A percentile compares a stretch with the other conserved stretches of the same genome.
These are phyloP conservation scores for Callimorpha dominula DNA, from an alignment of 2,888 invertebrate species.

Conservation along the genomic window DNA sequence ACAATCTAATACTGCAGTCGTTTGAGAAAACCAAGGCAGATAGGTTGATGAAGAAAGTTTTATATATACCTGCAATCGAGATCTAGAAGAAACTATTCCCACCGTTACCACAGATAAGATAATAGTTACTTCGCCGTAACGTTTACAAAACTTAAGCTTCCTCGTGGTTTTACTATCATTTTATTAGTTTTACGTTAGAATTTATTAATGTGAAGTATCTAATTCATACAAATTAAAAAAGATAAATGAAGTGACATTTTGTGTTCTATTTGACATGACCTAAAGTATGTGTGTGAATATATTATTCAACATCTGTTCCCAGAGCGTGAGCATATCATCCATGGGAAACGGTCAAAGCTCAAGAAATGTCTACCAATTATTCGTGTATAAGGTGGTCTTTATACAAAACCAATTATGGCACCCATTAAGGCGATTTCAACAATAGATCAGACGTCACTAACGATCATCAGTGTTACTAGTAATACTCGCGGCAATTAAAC, in stretches of 20 bases:
- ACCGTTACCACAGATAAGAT: not conserved
- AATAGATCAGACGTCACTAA: constrained; percentile 68
- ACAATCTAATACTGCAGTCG: too few relatives aligned
- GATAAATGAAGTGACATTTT: not conserved
- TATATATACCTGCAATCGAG: not conserved
- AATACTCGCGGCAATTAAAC: constrained; percentile 69
- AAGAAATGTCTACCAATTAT: constrained; percentile 46
- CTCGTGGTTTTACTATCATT: too few relatives aligned
- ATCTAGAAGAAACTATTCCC: not conserved
- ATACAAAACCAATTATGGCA: constrained; percentile 19
- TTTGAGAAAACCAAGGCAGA: too few relatives aligned
- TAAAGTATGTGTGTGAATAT: not conserved
- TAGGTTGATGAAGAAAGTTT: not conserved
- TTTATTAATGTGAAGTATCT: not conserved
- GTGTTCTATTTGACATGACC: not conserved
- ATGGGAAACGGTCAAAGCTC: not conserved
- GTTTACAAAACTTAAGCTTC: too few relatives aligned
- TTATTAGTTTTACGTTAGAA: not conserved
- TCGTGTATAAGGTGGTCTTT: constrained; percentile 24
- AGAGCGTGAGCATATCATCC: not conserved
- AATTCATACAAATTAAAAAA: not conserved
- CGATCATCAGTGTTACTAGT: constrained; percentile 43
- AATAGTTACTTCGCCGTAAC: too few relatives aligned
- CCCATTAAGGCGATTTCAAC: constrained; percentile 44
- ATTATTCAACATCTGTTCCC: not conserved